A percentile compares a stretch with the other conserved stretches of the same genome.
Conservation (phyloP, 2,797 vertebrate species). For the Scarus forsteni region DNA sequence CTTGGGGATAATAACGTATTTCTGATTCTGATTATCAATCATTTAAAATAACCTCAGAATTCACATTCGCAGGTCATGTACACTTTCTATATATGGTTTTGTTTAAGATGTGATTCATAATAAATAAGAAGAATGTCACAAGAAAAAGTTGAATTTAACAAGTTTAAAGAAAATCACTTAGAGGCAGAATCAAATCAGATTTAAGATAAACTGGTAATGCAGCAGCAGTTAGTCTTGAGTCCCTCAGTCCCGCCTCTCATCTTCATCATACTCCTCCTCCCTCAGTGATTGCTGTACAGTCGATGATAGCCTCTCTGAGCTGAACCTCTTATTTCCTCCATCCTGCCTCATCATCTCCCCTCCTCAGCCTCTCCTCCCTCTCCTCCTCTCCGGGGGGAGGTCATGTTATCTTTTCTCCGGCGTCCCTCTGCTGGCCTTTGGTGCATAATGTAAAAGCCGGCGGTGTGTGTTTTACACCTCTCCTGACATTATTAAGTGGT, state of each 20-base stretch:
- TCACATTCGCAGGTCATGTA: no score
- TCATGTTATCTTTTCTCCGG: conserved; percentile 80
- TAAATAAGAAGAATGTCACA: no score
- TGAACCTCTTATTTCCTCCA: conserved; percentile 68
- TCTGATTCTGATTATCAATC: no score
- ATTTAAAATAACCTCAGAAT: no score
- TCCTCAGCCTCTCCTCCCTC: conserved; percentile 19
- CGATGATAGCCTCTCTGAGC: conserved; percentile 73
- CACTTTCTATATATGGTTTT: no score
- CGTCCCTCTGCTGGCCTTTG: conserved; percentile 76
- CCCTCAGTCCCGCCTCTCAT: background rate
- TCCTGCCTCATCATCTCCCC: conserved; percentile 17
- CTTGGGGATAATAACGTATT: no score
- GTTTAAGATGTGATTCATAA: no score
- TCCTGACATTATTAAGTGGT: conserved; percentile 76
- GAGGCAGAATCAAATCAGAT: no score
- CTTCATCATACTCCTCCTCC: conserved; percentile 11
- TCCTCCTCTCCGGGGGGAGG: conserved; percentile 52
- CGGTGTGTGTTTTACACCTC: conserved; percentile 79
- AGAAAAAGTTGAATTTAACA: no score
- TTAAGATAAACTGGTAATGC: no score
- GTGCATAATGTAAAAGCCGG: conserved; percentile 83
- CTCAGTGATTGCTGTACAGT: conserved; percentile 50
- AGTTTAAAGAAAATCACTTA: no score
- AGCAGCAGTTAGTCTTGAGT: background rate